These are phyloP conservation scores for Dipodomys ordii DNA, from an alignment of 2,113 vertebrate genomes.

Conservation along the genomic window DNA sequence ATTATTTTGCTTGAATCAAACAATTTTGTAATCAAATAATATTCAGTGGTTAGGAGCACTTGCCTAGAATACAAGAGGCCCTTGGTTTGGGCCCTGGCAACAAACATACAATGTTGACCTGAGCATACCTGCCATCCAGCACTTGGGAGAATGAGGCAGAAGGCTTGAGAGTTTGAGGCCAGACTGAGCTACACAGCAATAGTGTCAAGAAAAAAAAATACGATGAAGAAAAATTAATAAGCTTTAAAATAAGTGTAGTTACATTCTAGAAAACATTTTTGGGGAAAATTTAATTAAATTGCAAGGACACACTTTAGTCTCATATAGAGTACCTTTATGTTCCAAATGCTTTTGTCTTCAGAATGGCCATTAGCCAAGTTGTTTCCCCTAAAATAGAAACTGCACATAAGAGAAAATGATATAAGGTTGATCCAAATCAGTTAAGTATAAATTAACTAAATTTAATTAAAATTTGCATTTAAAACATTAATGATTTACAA, in stretches of 20 bases:
- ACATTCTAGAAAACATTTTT: background rate
- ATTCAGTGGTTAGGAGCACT: background rate
- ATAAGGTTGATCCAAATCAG: background rate
- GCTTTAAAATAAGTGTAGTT: constrained; percentile 9
- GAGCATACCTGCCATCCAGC: too few species aligned
- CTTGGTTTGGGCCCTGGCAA: too few species aligned
- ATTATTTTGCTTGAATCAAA: constrained; percentile 31
- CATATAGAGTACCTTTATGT: background rate
- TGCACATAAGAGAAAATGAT: background rate
- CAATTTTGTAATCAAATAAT: constrained; percentile 9
- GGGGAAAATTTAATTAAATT: too few species aligned
- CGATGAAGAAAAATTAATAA: background rate
- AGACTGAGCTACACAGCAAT: background rate
- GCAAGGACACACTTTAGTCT: too few species aligned
- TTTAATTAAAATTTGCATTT: background rate
- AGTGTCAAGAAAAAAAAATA: background rate
- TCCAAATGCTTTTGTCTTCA: background rate
- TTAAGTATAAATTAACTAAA: background rate
- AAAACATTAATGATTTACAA: background rate
- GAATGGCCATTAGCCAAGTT: background rate
- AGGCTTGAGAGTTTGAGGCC: too few species aligned
- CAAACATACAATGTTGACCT: too few species aligned
- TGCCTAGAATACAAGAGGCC: too few species aligned
- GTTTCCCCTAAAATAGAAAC: background rate
- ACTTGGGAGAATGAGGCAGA: too few species aligned